Conservation (phyloP, 2,113 vertebrate genomes). For the Muscicapa adusta region DNA sequence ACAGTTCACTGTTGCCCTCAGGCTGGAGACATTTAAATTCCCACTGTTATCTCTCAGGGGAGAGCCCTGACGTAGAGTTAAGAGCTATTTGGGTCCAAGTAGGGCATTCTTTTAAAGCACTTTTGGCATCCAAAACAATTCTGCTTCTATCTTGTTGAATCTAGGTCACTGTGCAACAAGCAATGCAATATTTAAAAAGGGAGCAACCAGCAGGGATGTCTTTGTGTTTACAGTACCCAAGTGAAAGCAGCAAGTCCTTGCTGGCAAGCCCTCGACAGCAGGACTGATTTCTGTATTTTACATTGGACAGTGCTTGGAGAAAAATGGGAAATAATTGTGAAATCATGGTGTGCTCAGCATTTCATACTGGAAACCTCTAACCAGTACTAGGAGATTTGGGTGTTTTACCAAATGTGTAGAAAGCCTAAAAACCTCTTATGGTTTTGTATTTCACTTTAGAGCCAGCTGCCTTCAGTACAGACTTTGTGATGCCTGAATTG, state of each 20-base stretch:
- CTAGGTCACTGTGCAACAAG: constrained; percentile 44
- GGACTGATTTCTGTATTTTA: background rate
- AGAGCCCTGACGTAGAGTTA: background rate
- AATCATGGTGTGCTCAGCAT: background rate
- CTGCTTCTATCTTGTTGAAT: constrained; percentile 28
- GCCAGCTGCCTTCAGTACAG: background rate
- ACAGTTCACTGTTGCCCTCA: background rate
- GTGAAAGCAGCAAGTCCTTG: background rate
- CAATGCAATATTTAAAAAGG: constrained; percentile 51
- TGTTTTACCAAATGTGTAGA: background rate
- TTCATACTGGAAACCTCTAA: background rate
- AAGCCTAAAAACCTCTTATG: background rate
- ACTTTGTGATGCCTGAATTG: background rate
- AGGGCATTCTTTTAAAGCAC: background rate
- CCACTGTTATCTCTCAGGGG: background rate
- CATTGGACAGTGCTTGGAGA: background rate
- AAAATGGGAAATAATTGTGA: background rate
- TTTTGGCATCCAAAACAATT: constrained; percentile 5
- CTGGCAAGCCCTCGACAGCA: background rate
- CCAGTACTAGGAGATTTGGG: background rate
- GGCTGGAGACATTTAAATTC: constrained; percentile 28
- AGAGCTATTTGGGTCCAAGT: constrained; percentile 4
- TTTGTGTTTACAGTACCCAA: background rate
- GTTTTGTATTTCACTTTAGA: background rate
- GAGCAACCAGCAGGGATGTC: background rate